Base-by-base conservation (phyloP, 1,140 invertebrate species). In the Atopsyche davidsoni region DNA sequence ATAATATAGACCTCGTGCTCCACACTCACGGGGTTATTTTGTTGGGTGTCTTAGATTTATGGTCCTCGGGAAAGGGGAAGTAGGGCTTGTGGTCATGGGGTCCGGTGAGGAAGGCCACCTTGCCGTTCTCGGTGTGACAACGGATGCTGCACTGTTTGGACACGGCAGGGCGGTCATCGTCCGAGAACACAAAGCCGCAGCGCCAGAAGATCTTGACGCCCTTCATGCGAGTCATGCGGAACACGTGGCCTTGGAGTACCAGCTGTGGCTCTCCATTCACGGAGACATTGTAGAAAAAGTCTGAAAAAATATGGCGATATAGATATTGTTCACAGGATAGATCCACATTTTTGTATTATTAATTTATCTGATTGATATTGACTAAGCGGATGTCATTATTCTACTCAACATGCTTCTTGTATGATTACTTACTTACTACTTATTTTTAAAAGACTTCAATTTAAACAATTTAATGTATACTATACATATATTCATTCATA, bases 121-220 rank as follows among this genome's bases (percentile, higher is more conserved):
- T 50, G 14, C 48, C 48, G 25, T 50, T 50, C 14, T 50, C 48
- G 9, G 48, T 50, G 11, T 50, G 48, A 14, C 48, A 50, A 14
- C 48, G 32, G 28, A 50, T 50, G 16, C 4, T 21, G 31, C 48
- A 50, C 21, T 50, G 48, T 14, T 24, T 22, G 4, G n/a, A n/a
- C 24, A n/a, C 6, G 25, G 25, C 25, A 7, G 25, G 6, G n/a
- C 7, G 6, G 6, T 7, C n/a, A 7, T n/a, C 25, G 6, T n/a
- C n/a, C 4, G 10, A 17, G 14, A 13, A 19, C 23, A 50, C 16
- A 24, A 22, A 36, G 19, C 40, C 22, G 40, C 48, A 50, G 21
- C 48, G 42, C 48, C 48, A 50, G 48, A 50, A 50, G 10, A 43
- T 28, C 32, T 50, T 50, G 4, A 13, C 9, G 1, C 22, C 48